Percentiles rank a stretch among this genome's conserved stretches.
phyloP scores from a whole-genome alignment of 2,888 invertebrate genomes.

The Volucella inanis region DNA sequence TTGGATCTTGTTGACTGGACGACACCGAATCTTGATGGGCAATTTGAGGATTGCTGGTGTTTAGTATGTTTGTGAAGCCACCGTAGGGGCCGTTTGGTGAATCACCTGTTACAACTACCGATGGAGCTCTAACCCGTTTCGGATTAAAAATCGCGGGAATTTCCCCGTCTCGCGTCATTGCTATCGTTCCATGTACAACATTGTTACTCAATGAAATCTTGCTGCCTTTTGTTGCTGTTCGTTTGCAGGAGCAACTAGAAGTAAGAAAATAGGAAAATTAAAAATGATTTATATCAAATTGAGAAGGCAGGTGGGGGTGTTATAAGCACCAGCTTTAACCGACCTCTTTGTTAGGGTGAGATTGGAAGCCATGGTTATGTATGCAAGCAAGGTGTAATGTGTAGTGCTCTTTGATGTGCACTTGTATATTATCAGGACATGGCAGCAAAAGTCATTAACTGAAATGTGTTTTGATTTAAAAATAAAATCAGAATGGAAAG shows the following conservation, averaged over 20 bases:
- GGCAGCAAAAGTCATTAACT: not conserved
- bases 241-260: constrained; percentile 33
- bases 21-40: constrained; percentile 85
- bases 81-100: constrained; percentile 84
- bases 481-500: too few relatives aligned
- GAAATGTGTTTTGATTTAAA: too few relatives aligned
- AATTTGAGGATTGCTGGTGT: constrained; percentile 83
- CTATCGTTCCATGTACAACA: constrained; percentile 76
- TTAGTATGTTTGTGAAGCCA: constrained; percentile 83
- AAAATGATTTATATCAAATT: not conserved
- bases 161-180: constrained; percentile 89
- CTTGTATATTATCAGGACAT: constrained; percentile 1
- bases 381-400: not conserved
- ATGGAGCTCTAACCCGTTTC: constrained; percentile 87
- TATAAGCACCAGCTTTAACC: not conserved
- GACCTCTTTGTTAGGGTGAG: not conserved
- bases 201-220: constrained; percentile 37
- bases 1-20: constrained; percentile 86
- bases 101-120: constrained; percentile 88
- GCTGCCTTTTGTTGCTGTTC: constrained; percentile 8
- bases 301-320: not conserved
- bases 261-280: not conserved
- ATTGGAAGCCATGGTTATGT: not conserved
- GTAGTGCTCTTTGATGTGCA: constrained; percentile 12
- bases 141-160: constrained; percentile 93